These are phyloP conservation scores for Archips crataeganus DNA, from an alignment of 2,888 invertebrate genomes.

Conservation along the genomic window DNA sequence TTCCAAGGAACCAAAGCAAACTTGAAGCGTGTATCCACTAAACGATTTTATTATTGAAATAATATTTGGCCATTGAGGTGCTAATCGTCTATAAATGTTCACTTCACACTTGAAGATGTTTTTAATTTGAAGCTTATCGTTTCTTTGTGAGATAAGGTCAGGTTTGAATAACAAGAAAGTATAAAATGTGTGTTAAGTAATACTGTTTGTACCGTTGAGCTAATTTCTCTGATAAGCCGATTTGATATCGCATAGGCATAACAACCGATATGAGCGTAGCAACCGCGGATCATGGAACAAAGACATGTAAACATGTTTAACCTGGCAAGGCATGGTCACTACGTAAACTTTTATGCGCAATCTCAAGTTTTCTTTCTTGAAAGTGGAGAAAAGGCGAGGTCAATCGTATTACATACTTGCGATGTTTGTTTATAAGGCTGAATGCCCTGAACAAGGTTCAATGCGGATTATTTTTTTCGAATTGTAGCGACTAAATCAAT, in stretches of 20 bases:
- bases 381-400: too few relatives aligned
- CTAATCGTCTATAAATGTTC: slow-evolving; percentile 23
- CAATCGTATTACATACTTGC: too few relatives aligned
- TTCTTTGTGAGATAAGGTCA: slow-evolving; percentile 10
- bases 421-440: neutral
- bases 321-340: neutral
- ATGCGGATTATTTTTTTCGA: neutral
- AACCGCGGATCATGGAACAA: slow-evolving; percentile 14
- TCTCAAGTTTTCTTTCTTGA: too few relatives aligned
- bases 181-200: slow-evolving; percentile 33
- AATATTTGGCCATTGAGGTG: slow-evolving; percentile 31
- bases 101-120: slow-evolving; percentile 20
- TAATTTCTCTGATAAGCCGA: slow-evolving; percentile 31
- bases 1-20: slow-evolving; percentile 16
- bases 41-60: slow-evolving; percentile 19
- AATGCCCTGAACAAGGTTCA: neutral
- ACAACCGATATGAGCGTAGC: slow-evolving; percentile 25
- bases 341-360: too few relatives aligned
- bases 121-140: slow-evolving; percentile 12
- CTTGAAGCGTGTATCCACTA: slow-evolving; percentile 12
- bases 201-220: slow-evolving; percentile 24
- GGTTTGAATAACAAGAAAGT: slow-evolving; percentile 37
- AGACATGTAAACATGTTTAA: slow-evolving; percentile 5
- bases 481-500: neutral
- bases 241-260: slow-evolving; percentile 28